These are phyloP conservation scores for Jordanella pulchra DNA, from an alignment of 2,797 vertebrate species.

Conservation along the genomic window DNA sequence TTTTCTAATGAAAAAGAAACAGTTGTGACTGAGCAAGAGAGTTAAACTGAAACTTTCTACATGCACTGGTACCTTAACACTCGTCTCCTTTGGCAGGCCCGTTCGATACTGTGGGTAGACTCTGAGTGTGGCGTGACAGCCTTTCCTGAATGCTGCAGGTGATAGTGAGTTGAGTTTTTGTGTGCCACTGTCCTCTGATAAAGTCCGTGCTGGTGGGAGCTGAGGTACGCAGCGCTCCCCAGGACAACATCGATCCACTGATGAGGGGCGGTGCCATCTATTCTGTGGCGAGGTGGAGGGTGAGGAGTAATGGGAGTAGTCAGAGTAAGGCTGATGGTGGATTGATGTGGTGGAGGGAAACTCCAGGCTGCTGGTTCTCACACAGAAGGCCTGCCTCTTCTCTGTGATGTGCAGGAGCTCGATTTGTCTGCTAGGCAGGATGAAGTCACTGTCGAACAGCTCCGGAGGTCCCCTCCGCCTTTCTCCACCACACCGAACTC, in stretches of 20 bases:
- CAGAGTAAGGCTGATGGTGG: slow-evolving; percentile 59
- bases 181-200: slow-evolving; percentile 85
- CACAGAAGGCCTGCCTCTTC: slow-evolving; percentile 89
- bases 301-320: slow-evolving; percentile 52
- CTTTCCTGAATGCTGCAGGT: slow-evolving; percentile 70
- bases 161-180: slow-evolving; percentile 76
- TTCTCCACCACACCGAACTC: slow-evolving; percentile 56
- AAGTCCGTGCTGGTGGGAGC: slow-evolving; percentile 67
- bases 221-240: slow-evolving; percentile 47
- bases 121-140: slow-evolving; percentile 80
- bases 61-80: slow-evolving; percentile 82
- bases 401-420: slow-evolving; percentile 90
- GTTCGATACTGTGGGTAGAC: slow-evolving; percentile 89
- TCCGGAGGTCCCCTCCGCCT: slow-evolving; percentile 65
- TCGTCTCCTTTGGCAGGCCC: slow-evolving; percentile 88
- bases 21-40: background rate
- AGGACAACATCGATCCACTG: slow-evolving; percentile 74
- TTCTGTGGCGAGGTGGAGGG: slow-evolving; percentile 64
- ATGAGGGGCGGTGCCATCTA: slow-evolving; percentile 72
- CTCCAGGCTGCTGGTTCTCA: slow-evolving; percentile 91
- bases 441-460: slow-evolving; percentile 89
- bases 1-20: background rate
- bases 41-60: background rate
- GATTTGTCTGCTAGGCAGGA: slow-evolving; percentile 90
- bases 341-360: slow-evolving; percentile 74